phyloP scores from a whole-genome alignment of 2,888 invertebrate genomes.

The Pristionchus entomophagus region DNA sequence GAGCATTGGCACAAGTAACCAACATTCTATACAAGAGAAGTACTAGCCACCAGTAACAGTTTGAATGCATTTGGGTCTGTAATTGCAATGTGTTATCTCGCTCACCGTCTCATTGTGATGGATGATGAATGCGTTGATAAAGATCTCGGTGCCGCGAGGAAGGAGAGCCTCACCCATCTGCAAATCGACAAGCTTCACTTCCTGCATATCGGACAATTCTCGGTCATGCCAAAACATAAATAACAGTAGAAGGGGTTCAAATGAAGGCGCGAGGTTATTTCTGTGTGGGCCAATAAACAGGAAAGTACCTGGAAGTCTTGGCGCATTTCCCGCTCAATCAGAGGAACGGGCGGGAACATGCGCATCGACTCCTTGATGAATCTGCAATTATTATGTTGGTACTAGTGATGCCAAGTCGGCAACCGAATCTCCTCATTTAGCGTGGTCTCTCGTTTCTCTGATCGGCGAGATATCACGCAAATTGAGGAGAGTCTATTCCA shows the following conservation, averaged over 20 bases:
- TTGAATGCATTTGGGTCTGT: conserved; percentile 46
- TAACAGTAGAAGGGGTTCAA: too few species aligned
- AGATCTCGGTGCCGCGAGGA: conserved; percentile 65
- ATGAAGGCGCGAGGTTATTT: too few species aligned
- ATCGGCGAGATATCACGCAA: too few species aligned
- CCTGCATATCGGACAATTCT: conserved; percentile 21
- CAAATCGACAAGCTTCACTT: too few species aligned
- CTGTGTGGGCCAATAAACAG: too few species aligned
- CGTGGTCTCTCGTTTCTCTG: too few species aligned
- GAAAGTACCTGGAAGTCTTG: conserved; percentile 65
- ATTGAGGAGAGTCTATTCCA: too few species aligned
- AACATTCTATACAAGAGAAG: conserved; percentile 43
- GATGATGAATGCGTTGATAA: conserved; percentile 56
- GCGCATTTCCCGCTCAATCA: conserved; percentile 47
- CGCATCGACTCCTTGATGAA: conserved; percentile 48
- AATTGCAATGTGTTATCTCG: conserved; percentile 76
- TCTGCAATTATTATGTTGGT: too few species aligned
- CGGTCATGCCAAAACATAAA: too few species aligned
- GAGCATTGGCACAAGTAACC: too few species aligned
- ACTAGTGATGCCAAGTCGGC: too few species aligned
- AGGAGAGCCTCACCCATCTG: conserved; percentile 76
- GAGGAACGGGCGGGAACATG: conserved; percentile 48
- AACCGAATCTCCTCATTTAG: too few species aligned
- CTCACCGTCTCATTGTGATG: conserved; percentile 78
- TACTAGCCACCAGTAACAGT: conserved; percentile 48